These are phyloP conservation scores for Tenthredo livida DNA, from an alignment of 2,888 invertebrate species.

Conservation along the genomic window DNA sequence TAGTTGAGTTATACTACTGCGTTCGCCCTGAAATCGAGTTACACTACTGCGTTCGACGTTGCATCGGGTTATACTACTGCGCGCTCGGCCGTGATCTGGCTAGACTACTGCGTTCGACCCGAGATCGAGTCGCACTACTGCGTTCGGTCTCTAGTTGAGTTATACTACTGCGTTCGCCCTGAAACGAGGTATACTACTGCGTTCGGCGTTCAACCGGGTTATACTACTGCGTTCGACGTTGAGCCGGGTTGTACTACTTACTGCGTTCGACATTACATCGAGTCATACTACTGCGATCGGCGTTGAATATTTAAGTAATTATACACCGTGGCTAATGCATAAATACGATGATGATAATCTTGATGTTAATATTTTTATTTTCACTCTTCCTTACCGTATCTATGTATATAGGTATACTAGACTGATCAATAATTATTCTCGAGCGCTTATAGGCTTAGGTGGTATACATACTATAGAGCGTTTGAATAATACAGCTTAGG, in stretches of 20 bases:
- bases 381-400: neutral
- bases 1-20: neutral
- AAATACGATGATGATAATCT: neutral
- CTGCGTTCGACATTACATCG: too few species aligned
- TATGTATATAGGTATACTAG: neutral
- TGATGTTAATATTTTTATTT: neutral
- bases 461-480: neutral
- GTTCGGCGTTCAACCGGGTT: neutral
- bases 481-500: constrained; percentile 22
- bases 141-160: neutral
- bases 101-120: too few species aligned
- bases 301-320: too few species aligned
- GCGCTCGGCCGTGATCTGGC: neutral
- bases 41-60: neutral
- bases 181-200: neutral
- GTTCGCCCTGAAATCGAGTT: neutral
- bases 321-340: neutral
- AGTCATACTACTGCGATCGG: neutral
- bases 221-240: neutral
- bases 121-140: neutral
- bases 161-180: too few species aligned
- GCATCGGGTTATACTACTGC: neutral
- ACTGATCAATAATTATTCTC: constrained; percentile 1
- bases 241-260: too few species aligned
- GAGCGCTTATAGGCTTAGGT: neutral